Base-by-base conservation (phyloP, 1,140 invertebrate species). In the Diuraphis noxia region DNA sequence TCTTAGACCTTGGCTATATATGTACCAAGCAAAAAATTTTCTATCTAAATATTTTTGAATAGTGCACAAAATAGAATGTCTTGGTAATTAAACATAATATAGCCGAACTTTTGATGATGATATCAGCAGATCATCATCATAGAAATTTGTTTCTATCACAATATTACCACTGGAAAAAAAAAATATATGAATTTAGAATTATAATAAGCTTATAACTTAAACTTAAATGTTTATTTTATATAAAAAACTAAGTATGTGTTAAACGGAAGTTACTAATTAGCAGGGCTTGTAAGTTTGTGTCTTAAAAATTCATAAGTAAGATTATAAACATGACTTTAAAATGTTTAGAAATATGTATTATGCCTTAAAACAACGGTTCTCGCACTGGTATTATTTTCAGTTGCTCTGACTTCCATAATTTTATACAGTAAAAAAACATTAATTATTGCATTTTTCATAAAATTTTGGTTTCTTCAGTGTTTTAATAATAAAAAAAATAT, bases 81-180 rank as follows among this genome's bases (percentile, higher is more conserved):
- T 88, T 40, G 1, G 10, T 40, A 17, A 41, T 96, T 95, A 99
- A 36, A 99, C 96, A 94, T 99, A 99, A 95, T 98, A 99, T 41
- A 99, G 95, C 92, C 98, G 95, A 81, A 99, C 98, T 95, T 96
- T 96, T 52, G 99, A 99, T 89, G 97, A 99, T 90, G 98, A 98
- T 92, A 99, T 97, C 92, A 99, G 95, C 85, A 99, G 95, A 94
- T 99, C 97, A 93, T 98, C 98, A 94, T 99, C 99, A 94, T 96
- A 99, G 94, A 99, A 99, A 94, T 98, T 98, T 23, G 99, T 99
- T 95, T 99, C 98, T 93, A 99, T 99, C 13, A 99, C 97, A 88
- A 99, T 97, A 94, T 99, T 99, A 8, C 99, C 99, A 95, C 98
- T 99, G 95, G 92, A 96, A 96, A 94, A 92, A 96, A 96, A 94